Percentiles rank a stretch among this genome's conserved stretches.
These are phyloP conservation scores for Heterocephalus glaber DNA, from an alignment of 2,113 vertebrate species.

Conservation along the genomic window DNA sequence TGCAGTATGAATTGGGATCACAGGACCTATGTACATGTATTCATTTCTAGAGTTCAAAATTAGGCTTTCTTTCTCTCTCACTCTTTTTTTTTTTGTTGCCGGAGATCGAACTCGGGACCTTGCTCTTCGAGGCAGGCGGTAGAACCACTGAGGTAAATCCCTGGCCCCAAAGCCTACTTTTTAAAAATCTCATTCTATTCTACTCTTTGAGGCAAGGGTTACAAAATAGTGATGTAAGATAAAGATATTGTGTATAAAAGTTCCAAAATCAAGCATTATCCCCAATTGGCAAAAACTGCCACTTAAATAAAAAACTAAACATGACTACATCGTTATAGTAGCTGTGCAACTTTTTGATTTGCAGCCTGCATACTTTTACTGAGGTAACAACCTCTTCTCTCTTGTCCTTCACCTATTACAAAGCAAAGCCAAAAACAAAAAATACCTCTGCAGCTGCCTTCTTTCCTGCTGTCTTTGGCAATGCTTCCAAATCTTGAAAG, in stretches of 20 bases:
- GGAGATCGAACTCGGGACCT: too few species aligned
- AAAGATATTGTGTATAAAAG: constrained; percentile 60
- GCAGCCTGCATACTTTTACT: constrained; percentile 42
- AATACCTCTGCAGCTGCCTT: not conserved
- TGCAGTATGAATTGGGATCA: constrained; percentile 16
- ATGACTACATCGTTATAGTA: constrained; percentile 18
- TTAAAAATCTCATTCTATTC: constrained; percentile 13
- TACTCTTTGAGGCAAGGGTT: constrained; percentile 30
- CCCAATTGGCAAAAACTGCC: constrained; percentile 10
- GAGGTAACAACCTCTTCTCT: constrained; percentile 37
- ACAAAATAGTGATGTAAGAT: constrained; percentile 40
- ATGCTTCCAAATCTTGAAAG: constrained; percentile 57
- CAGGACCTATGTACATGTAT: constrained; percentile 35
- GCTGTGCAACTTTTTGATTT: constrained; percentile 9
- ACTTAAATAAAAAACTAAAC: constrained; percentile 52
- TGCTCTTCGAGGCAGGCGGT: too few species aligned
- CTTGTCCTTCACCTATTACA: not conserved
- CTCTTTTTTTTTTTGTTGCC: too few species aligned
- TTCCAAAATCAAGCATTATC: constrained; percentile 42
- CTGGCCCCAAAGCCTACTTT: too few species aligned
- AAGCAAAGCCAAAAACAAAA: not conserved
- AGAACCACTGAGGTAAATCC: too few species aligned
- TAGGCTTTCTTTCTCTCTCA: too few species aligned
- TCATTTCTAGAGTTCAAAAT: constrained; percentile 56
- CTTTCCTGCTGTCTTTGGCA: constrained; percentile 68